These are phyloP conservation scores for Mythimna impura DNA, from an alignment of 2,888 invertebrate species.

Conservation along the genomic window DNA sequence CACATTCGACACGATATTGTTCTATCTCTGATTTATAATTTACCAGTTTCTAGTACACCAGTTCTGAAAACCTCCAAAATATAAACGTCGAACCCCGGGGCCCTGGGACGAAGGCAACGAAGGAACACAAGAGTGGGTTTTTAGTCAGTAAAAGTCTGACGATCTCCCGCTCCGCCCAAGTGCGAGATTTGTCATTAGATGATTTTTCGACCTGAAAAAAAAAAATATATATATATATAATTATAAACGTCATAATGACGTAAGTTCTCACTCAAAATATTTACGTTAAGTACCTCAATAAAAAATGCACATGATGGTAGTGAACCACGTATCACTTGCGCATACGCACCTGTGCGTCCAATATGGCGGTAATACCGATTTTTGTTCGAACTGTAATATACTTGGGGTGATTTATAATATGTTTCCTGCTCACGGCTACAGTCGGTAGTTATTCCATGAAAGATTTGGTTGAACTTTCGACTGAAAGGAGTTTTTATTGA, in stretches of 20 bases:
- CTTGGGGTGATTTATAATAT: slow-evolving; percentile 64
- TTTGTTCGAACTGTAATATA: slow-evolving; percentile 56
- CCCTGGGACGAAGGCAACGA: no score
- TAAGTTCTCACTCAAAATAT: slow-evolving; percentile 31
- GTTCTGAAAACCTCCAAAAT: slow-evolving; percentile 8
- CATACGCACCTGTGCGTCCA: slow-evolving; percentile 62
- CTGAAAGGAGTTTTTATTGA: slow-evolving; percentile 10
- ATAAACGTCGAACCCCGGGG: slow-evolving; percentile 3
- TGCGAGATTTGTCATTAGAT: no score
- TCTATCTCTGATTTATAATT: not conserved
- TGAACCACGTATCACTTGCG: slow-evolving; percentile 43
- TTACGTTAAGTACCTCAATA: slow-evolving; percentile 37
- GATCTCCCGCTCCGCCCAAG: no score
- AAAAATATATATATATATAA: no score
- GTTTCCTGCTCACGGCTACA: slow-evolving; percentile 49
- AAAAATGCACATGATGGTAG: slow-evolving; percentile 29
- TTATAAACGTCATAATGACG: slow-evolving; percentile 8
- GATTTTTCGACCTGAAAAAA: no score
- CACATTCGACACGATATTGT: not conserved
- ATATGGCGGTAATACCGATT: slow-evolving; percentile 64
- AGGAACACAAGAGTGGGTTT: no score
- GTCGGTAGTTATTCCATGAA: slow-evolving; percentile 32
- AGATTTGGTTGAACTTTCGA: slow-evolving; percentile 24
- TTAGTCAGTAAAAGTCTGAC: no score
- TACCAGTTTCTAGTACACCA: not conserved